Evolutionary conservation across 2,113 vertebrate genomes (phyloP).

Genomic region (Vidua chalybeata): DNA sequence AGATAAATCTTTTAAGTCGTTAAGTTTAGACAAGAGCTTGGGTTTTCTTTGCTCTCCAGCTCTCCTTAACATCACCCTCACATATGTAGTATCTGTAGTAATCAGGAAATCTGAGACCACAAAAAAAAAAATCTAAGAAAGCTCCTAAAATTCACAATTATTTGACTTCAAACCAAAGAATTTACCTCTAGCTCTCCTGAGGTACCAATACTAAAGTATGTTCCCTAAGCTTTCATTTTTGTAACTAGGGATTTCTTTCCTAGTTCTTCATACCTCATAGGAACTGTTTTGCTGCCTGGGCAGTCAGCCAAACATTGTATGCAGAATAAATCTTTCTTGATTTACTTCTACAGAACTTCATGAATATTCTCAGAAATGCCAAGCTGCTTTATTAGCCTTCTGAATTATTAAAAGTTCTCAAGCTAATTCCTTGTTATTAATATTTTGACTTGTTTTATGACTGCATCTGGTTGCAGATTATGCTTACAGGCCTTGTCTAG

Average conservation of each 20-base stretch:
- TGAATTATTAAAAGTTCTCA: conserved; percentile 42
- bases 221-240: neutral
- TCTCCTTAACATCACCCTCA: neutral
- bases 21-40: neutral
- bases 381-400: conserved; percentile 22
- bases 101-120: neutral
- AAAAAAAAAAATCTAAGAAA: neutral
- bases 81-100: neutral
- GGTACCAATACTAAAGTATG: neutral
- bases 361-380: conserved; percentile 20
- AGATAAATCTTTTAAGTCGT: neutral
- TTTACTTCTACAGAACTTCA: conserved; percentile 21
- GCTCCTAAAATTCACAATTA: neutral
- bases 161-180: neutral
- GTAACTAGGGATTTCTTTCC: neutral
- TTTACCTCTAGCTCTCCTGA: neutral
- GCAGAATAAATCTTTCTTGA: conserved; percentile 19
- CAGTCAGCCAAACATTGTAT: conserved; percentile 28
- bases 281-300: conserved; percentile 2
- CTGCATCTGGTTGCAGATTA: conserved; percentile 10
- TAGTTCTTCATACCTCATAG: neutral
- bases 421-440: conserved; percentile 22
- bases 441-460: conserved; percentile 34
- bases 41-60: neutral
- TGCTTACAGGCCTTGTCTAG: neutral